Conservation (phyloP, 2,113 vertebrate genomes). For the Psephotus haematonotus region DNA sequence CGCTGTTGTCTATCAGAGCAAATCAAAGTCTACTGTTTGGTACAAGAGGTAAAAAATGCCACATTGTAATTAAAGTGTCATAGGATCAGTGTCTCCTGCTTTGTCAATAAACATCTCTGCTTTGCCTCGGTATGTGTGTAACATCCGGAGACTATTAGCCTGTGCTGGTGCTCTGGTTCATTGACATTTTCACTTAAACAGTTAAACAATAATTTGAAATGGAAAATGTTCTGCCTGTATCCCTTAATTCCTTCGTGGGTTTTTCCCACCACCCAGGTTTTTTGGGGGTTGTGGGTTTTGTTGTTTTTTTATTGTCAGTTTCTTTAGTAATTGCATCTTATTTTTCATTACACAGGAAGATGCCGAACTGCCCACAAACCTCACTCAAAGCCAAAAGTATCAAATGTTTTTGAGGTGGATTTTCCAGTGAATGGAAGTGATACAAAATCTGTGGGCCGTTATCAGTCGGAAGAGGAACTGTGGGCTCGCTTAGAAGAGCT, state of each 20-base stretch:
- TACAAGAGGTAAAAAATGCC: conserved; percentile 43
- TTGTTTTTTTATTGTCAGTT: neutral
- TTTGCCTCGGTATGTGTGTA: conserved; percentile 59
- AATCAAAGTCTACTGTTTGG: conserved; percentile 63
- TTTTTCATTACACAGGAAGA: conserved; percentile 77
- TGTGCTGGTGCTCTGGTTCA: conserved; percentile 68
- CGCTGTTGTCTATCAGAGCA: conserved; percentile 43
- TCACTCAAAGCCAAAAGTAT: conserved; percentile 89
- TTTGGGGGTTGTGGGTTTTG: neutral
- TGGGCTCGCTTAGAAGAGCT: conserved; percentile 93
- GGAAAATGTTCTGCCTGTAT: neutral
- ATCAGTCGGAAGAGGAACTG: conserved; percentile 84
- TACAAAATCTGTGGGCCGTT: conserved; percentile 40
- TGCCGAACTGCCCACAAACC: conserved; percentile 87
- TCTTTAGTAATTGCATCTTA: neutral
- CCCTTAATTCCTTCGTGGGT: neutral
- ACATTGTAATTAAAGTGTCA: conserved; percentile 56
- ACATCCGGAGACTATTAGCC: conserved; percentile 65
- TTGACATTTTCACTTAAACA: conserved; percentile 62
- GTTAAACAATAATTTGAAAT: conserved; percentile 43
- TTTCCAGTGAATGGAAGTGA: conserved; percentile 67
- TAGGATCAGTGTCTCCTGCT: conserved; percentile 66
- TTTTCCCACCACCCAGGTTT: accelerated
- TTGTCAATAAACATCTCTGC: conserved; percentile 67
- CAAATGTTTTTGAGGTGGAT: conserved; percentile 74